Percentiles rank a stretch among this genome's conserved stretches.
phyloP scores from a whole-genome alignment of 2,113 vertebrate genomes.

The Barbus barbus region DNA sequence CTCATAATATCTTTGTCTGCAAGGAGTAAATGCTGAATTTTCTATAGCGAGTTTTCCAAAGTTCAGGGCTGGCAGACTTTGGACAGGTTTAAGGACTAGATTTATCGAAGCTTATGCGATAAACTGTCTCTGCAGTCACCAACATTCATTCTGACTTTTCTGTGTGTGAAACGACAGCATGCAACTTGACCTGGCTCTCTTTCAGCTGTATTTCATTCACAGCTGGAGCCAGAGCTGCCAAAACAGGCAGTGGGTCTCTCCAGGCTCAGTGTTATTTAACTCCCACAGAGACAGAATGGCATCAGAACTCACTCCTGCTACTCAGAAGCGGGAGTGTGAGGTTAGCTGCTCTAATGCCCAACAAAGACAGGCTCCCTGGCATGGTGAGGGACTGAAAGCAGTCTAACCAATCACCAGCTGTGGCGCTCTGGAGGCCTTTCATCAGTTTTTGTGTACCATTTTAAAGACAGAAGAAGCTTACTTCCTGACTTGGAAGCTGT shows the following conservation, averaged over 20 bases:
- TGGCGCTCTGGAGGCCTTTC: constrained; percentile 59
- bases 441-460: constrained; percentile 54
- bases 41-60: neutral
- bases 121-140: constrained; percentile 7
- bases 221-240: constrained; percentile 55
- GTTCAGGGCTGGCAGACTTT: neutral
- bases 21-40: neutral
- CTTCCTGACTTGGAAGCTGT: constrained; percentile 67
- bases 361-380: constrained; percentile 49
- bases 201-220: constrained; percentile 51
- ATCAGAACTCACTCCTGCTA: constrained; percentile 56
- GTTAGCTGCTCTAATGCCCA: constrained; percentile 36
- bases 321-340: constrained; percentile 31
- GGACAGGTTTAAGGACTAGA: constrained; percentile 7
- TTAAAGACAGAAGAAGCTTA: constrained; percentile 45
- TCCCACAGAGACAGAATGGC: constrained; percentile 59
- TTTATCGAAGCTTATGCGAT: neutral
- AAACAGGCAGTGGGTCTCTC: constrained; percentile 59
- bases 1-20: neutral
- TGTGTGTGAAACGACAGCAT: constrained; percentile 17
- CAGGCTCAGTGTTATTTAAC: constrained; percentile 54
- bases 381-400: constrained; percentile 45
- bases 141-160: neutral
- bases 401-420: constrained; percentile 27
- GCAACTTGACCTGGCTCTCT: constrained; percentile 37